Percentiles rank a stretch among this genome's conserved stretches.
Conservation (phyloP, 2,888 invertebrate species). For the Macaria notata region DNA sequence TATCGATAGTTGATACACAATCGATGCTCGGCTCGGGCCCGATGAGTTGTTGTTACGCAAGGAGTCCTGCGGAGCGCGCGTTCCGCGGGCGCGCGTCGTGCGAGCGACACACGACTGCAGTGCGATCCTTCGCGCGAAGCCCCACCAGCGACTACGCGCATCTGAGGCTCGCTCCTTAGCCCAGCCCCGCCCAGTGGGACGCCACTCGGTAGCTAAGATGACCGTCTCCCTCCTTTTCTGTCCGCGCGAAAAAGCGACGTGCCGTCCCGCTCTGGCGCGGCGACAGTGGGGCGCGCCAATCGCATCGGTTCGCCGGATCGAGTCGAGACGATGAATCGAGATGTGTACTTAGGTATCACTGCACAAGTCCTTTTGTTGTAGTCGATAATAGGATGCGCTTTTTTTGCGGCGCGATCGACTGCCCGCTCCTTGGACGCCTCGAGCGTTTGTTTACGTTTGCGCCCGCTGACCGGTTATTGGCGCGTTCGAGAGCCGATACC, state of each 20-base stretch:
- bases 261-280: constrained; percentile 67
- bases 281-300: constrained; percentile 82
- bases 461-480: constrained; percentile 7
- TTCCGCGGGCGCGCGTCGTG: constrained; percentile 71
- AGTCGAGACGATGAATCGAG: constrained; percentile 82
- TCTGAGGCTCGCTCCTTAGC: constrained; percentile 82
- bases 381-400: constrained; percentile 82
- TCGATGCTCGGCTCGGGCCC: constrained; percentile 74
- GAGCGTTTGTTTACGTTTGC: constrained; percentile 58
- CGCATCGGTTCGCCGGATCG: constrained; percentile 79
- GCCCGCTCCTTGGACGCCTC: constrained; percentile 53
- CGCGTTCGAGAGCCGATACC: neutral
- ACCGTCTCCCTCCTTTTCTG: constrained; percentile 76
- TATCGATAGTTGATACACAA: constrained; percentile 54
- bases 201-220: constrained; percentile 79
- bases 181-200: constrained; percentile 85
- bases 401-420: constrained; percentile 73
- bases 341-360: constrained; percentile 82
- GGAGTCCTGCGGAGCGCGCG: constrained; percentile 58
- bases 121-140: constrained; percentile 82
- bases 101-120: constrained; percentile 80
- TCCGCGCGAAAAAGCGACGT: constrained; percentile 45
- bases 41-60: constrained; percentile 77
- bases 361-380: constrained; percentile 81
- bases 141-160: constrained; percentile 84